Percentiles rank a stretch among this genome's conserved stretches.
These are phyloP conservation scores for Spinibarbus caldwelli DNA, from an alignment of 2,797 vertebrate species.

Conservation along the genomic window DNA sequence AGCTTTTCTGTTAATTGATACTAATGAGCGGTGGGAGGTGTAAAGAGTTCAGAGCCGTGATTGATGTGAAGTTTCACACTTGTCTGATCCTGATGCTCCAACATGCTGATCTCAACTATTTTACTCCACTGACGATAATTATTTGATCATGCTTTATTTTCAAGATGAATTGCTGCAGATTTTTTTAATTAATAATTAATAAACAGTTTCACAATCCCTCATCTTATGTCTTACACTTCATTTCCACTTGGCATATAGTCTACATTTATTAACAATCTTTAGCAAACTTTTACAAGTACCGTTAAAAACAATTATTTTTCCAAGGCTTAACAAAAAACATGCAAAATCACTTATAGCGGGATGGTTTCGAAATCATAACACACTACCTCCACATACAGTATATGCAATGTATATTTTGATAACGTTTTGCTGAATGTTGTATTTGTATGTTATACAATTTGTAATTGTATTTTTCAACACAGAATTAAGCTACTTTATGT, in stretches of 20 bases:
- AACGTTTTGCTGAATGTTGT: background rate
- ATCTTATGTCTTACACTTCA: constrained; percentile 14
- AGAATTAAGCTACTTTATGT: no score
- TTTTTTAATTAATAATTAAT: constrained; percentile 54
- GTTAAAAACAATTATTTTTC: background rate
- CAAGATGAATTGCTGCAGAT: constrained; percentile 44
- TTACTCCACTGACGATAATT: constrained; percentile 14
- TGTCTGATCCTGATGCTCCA: constrained; percentile 16
- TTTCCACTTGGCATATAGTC: background rate
- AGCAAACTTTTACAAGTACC: background rate
- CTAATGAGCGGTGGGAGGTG: constrained; percentile 50
- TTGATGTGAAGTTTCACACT: constrained; percentile 48
- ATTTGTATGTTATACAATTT: background rate
- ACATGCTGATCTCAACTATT: constrained; percentile 37
- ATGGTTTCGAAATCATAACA: background rate
- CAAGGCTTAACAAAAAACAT: background rate
- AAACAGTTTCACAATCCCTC: constrained; percentile 35
- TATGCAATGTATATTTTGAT: background rate
- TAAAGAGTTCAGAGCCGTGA: constrained; percentile 45
- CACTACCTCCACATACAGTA: background rate
- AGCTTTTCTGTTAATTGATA: constrained; percentile 54
- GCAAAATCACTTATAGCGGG: background rate
- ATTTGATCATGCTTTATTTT: constrained; percentile 49
- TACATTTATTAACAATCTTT: background rate
- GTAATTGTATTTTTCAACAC: no score